Base-by-base conservation (phyloP, 2,113 vertebrate species). In the Oceanodroma tethys region DNA sequence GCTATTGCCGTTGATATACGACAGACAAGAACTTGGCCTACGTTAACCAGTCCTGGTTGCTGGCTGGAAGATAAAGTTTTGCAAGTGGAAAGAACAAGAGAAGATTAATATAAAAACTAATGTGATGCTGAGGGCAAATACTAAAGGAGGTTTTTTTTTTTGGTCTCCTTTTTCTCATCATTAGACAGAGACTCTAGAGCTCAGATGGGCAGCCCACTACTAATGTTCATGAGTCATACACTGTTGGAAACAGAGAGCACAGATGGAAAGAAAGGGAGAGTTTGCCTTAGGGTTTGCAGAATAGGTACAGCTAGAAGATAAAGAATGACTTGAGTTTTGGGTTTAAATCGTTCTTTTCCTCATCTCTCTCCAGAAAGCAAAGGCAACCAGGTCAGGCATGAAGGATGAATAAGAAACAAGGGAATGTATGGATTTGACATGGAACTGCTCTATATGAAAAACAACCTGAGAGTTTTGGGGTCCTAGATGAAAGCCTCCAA, bases 1-100 rank as follows among this genome's bases (percentile, higher is more conserved):
- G 43, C 32, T 65, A 6, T 2, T 29, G 34, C n/a, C 3, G 2
- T 32, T 0, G 3, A 7, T 21, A 30, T 2, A 29, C 0, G 2
- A 19, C 38, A 47, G 27, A 16, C 34, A 50, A 32, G 36, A 38
- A 29, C n/a, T 23, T 34, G 15, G 27, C 23, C 29, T 56, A 3
- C 26, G 45, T 45, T 21, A 38, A 45, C 4, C 43, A 59, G 43
- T 45, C 38, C 13, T 59, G 19, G 23, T 10, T 45, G 29, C 23
- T 29, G 43, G 11, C 20, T 52, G 59, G 59, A 65, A 40, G 30
- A 38, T 6, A 23, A n/a, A 27, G 27, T 36, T 53, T 67, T 60
- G 22, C 21, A 53, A 16, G 47, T 40, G 40, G 21, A 18, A 86
- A 75, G 55, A 67, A 48, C 21, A 30, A 55, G 32, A 34, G 30